Base-by-base conservation (phyloP, 2,113 vertebrate genomes). In the Rhinoderma darwinii region DNA sequence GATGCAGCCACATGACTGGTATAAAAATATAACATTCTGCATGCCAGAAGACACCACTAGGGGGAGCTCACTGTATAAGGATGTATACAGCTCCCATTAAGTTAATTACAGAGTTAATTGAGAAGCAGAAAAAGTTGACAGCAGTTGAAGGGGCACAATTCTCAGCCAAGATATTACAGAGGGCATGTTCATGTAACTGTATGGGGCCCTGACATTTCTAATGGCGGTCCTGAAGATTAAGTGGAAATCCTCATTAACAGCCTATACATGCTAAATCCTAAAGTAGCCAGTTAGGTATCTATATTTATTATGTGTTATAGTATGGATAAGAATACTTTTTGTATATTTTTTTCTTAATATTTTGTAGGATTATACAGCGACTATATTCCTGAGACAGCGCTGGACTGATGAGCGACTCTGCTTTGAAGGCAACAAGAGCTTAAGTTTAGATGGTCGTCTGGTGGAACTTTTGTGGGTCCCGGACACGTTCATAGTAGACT, bases 381-480 rank as follows among this genome's bases (percentile, higher is more conserved):
- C 97, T 89, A 97, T 97, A 90, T 98, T 98, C 88, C 92, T 97
- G 47, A 95, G 96, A 44, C 97, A 98, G 89, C 91, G 96, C 66
- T 98, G 96, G 97, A 97, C 95, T 0, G 97, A 98, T 27, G 96
- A 97, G 89, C 94, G 96, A 0, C 91, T 98, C 90, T 95, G 96
- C 89, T 97, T 98, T 0, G 92, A 96, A 79, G 96, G 96, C 12
- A 98, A 97, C 89, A 97, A 96, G 91, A 97, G 96, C 88, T 92
- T 97, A 91, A 97, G 97, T 88, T 93, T 97, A 51, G 96, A 98
- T 54, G 96, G 96, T 27, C 93, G 96, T 1, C 94, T 97, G 0
- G 96, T 97, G 82, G 96, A 98, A 92, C 95, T 97, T 89, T 96
- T 97, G 73, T 98, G 96, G 96, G 96, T 97, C 9, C 96, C 96